These are phyloP conservation scores for Xylophagus ater DNA, from an alignment of 2,888 invertebrate genomes.

Conservation along the genomic window DNA sequence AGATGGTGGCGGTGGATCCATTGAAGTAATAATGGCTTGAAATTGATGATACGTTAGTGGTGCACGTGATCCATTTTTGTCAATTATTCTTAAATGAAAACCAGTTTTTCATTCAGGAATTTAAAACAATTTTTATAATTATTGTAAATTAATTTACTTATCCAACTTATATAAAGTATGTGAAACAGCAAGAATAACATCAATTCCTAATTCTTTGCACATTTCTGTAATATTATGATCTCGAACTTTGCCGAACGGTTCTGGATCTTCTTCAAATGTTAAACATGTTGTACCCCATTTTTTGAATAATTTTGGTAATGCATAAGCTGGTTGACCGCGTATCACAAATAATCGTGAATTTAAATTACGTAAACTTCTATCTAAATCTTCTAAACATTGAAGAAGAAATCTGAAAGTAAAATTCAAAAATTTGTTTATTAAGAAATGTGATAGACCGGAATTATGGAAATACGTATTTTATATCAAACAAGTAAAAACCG, in stretches of 20 bases:
- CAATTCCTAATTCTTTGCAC: conserved; percentile 68
- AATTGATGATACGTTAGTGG: conserved; percentile 82
- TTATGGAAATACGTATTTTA: no score
- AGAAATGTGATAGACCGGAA: no score
- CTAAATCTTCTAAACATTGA: conserved; percentile 76
- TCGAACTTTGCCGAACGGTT: conserved; percentile 74
- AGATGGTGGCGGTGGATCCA: conserved; percentile 62
- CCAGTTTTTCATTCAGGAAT: no score
- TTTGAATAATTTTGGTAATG: conserved; percentile 71
- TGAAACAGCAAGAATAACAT: conserved; percentile 60
- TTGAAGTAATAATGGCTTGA: conserved; percentile 62
- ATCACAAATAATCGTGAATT: conserved; percentile 80
- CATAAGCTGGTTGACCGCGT: conserved; percentile 78
- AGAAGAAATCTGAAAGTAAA: conserved; percentile 60
- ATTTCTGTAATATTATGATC: conserved; percentile 73
- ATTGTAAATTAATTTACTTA: conserved; percentile 44
- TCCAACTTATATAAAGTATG: conserved; percentile 76
- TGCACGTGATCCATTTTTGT: conserved; percentile 66
- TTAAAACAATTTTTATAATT: no score
- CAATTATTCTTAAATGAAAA: conserved; percentile 63
- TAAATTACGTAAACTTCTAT: conserved; percentile 60
- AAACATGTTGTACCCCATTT: conserved; percentile 77
- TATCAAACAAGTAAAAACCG: no score
- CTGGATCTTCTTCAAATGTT: conserved; percentile 83
- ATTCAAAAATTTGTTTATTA: no score